Evolutionary conservation across 1,140 invertebrate species (phyloP), one percentile per base, ranked within the genome.

Genomic region (Nymphalis io): DNA sequence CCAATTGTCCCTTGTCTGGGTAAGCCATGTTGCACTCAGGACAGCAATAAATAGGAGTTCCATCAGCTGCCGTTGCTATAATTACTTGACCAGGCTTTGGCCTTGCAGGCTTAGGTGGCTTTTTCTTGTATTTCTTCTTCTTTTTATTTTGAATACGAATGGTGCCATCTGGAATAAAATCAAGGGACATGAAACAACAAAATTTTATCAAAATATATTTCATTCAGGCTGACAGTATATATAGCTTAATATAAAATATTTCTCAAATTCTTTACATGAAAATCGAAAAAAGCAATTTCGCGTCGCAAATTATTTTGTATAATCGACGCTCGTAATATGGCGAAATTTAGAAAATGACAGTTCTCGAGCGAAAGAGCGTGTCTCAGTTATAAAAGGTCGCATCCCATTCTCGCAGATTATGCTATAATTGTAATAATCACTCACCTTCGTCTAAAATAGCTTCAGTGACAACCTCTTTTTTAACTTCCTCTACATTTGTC

Each of bases 11-110:
- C 78, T 96, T 96, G 66, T 96, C 95, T 0, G 95, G 94, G 83
- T 96, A 96, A 0, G 95, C 94, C 95, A 96, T 95, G 80, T 96
- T 94, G 78, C 96, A 96, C 82, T 96, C 95, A 0, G 96, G 95
- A 82, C 96, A 96, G 83, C 96, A 96, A 83, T 93, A 96, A 0
- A 96, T 80, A 0, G 94, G 94, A 1, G 94, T 94, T 12, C 95
- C 95, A 83, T 96, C 95, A 0, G 95, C 77, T 0, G 95, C 94
- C 1, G 94, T 95, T 0, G 95, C 94, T 44, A 96, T 95, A 73
- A 94, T 93, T 1, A 96, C 95, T 83, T 95, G 94, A 0, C 95
- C 95, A 2, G 95, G 95, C 84, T 95, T 94, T 3, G 95, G 95
- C 72, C 94, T 93, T 73, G 95, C 94, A 0, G 95, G 94, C 76